Percentiles rank a stretch among this genome's conserved stretches.
phyloP scores from a whole-genome alignment of 2,888 invertebrate species.

The Agrilus biguttatus region DNA sequence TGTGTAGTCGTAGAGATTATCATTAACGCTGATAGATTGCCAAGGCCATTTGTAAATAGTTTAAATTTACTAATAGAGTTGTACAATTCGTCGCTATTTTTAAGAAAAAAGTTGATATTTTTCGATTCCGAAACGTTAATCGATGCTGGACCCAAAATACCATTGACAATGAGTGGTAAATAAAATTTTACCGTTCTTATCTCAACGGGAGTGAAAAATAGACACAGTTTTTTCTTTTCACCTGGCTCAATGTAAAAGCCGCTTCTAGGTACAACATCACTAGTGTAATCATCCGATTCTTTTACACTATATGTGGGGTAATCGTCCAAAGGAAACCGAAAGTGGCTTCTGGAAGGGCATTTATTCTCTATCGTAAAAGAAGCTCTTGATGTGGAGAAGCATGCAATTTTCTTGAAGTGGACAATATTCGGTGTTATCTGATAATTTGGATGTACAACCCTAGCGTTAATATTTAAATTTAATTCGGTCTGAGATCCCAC shows the following conservation, averaged over 20 bases:
- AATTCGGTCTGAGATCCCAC: constrained; percentile 30
- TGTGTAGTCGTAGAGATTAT: too few relatives aligned
- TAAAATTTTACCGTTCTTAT: constrained; percentile 39
- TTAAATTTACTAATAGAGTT: too few relatives aligned
- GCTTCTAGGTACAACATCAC: background rate
- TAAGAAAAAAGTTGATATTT: constrained; percentile 12
- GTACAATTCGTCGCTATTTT: constrained; percentile 4
- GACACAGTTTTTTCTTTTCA: constrained; percentile 19
- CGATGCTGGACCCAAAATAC: constrained; percentile 40
- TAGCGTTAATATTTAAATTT: constrained; percentile 32
- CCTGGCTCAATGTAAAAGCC: constrained; percentile 17
- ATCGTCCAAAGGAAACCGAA: constrained; percentile 23
- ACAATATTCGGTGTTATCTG: constrained; percentile 35
- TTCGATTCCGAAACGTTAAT: constrained; percentile 16
- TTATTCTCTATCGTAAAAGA: constrained; percentile 22
- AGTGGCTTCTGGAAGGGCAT: constrained; percentile 14
- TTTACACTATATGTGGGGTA: constrained; percentile 26
- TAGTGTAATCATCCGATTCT: constrained; percentile 11
- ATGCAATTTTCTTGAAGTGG: constrained; percentile 33
- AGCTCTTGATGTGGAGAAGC: constrained; percentile 20
- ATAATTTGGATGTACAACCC: constrained; percentile 37
- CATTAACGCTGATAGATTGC: too few relatives aligned
- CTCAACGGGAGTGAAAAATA: constrained; percentile 30
- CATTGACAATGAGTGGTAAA: constrained; percentile 44
- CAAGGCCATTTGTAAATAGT: too few relatives aligned